Base-by-base conservation (phyloP, 2,888 invertebrate species). In the Anarsia innoxiella region DNA sequence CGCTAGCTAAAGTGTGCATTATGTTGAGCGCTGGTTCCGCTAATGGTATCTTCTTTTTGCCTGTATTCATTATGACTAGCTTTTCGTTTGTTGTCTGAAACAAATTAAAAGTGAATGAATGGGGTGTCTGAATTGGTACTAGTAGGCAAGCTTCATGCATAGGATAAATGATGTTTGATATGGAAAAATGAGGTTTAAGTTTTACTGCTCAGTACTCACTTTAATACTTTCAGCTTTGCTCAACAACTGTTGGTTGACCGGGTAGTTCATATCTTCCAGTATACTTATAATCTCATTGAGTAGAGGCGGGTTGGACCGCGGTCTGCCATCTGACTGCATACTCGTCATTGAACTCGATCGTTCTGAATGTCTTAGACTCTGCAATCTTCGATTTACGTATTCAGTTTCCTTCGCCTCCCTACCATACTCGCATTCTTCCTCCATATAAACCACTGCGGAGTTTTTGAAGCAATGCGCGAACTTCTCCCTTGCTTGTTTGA, bases 401-500 rank as follows among this genome's bases (percentile, higher is more conserved):
- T 71, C 70, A 0, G 19, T 30, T 12, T 41, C 41, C 27, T 19
- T 34, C 1, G 80, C 74, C 33, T 84, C 83, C 45, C 54, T 69
- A 1, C 79, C 80, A 10, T 73, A 73, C 26, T 84, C 84, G 29
- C 69, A 68, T 0, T 80, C 82, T 31, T 82, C 83, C 1, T 82
- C 83, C 1, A 66, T 56, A 9, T 84, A 83, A 0, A 71, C 48
- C 16, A 60, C 77, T 1, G 72, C 48, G 0, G 74, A 59, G 37
- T 58, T 76, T 43, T 75, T 79, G 53, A 86, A 85, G 55, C 85
- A 86, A 19, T 75, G 68, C 0, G 78, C 72, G 56, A 94, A 93
- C 67, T 93, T 93, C 42, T 91, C 90, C 11, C 93, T 76, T 15
- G 96, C 96, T 30, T 89, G 88, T 38, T 88, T 87, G 59, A 92